phyloP scores from a whole-genome alignment of 2,888 invertebrate genomes.

The Trichacis sp. region DNA sequence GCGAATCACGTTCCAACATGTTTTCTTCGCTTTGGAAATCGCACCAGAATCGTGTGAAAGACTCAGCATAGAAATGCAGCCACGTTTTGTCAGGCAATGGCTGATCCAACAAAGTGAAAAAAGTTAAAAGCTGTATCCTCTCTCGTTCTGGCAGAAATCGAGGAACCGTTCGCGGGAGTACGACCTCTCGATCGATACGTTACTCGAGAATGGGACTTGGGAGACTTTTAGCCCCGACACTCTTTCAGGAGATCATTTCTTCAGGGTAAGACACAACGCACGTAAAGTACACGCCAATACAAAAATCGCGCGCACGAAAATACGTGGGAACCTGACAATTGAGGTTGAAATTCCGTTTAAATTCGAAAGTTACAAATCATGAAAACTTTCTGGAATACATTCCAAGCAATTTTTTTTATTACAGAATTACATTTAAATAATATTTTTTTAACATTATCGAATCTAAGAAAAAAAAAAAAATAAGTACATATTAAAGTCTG shows the following conservation, averaged over 20 bases:
- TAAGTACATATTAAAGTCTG: no score
- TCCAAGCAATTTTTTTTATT: no score
- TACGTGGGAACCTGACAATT: not conserved
- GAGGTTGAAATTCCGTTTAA: no score
- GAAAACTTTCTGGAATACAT: no score
- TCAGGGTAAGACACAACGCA: conserved; percentile 72
- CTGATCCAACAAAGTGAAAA: conserved; percentile 39
- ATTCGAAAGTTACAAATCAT: no score
- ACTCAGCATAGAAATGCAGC: conserved; percentile 5
- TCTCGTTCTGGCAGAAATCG: conserved; percentile 68
- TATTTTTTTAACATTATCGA: no score
- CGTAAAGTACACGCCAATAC: conserved; percentile 36
- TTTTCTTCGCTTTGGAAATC: conserved; percentile 5
- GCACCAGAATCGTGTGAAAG: not conserved
- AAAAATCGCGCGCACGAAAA: not conserved
- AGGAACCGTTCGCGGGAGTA: conserved; percentile 71
- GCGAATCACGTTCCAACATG: not conserved
- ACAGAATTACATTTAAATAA: no score
- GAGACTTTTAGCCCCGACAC: conserved; percentile 73
- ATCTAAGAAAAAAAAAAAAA: no score
- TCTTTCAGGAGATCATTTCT: conserved; percentile 72
- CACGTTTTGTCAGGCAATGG: conserved; percentile 19
- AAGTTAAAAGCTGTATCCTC: conserved; percentile 57
- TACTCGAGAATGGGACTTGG: conserved; percentile 75
- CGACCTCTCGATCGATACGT: conserved; percentile 73